A percentile compares a stretch with the other conserved stretches of the same genome.
phyloP scores from a whole-genome alignment of 1,140 invertebrate genomes.

The Bombus difficillimus region DNA sequence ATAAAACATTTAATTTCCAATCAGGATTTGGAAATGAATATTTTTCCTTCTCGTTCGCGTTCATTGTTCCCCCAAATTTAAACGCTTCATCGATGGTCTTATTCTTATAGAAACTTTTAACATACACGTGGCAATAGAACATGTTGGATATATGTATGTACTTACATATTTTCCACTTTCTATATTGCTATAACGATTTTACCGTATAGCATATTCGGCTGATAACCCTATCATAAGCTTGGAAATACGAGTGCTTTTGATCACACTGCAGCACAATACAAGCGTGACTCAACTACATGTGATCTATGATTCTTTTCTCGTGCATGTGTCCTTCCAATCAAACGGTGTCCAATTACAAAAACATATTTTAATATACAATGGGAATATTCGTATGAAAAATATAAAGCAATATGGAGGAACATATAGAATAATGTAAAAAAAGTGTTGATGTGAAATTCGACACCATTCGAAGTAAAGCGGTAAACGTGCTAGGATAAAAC shows the following conservation, averaged over 20 bases:
- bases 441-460: conserved; percentile 1
- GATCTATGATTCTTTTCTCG: neutral
- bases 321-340: neutral
- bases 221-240: neutral
- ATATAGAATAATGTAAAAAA: too few relatives aligned
- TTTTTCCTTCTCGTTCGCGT: too few relatives aligned
- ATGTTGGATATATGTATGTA: too few relatives aligned
- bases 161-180: neutral
- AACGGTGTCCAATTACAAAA: neutral
- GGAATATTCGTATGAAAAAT: neutral
- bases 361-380: neutral
- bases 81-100: neutral
- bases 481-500: conserved; percentile 57
- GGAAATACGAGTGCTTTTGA: neutral
- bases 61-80: neutral
- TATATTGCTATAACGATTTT: neutral
- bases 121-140: neutral
- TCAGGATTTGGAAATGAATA: neutral
- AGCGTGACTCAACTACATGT: neutral
- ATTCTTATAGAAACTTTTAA: neutral
- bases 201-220: neutral
- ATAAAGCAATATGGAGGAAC: too few relatives aligned
- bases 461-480: neutral
- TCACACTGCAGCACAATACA: neutral
- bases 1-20: neutral